Conservation (phyloP, 1,140 invertebrate species). For the Magallana ariakensis region DNA sequence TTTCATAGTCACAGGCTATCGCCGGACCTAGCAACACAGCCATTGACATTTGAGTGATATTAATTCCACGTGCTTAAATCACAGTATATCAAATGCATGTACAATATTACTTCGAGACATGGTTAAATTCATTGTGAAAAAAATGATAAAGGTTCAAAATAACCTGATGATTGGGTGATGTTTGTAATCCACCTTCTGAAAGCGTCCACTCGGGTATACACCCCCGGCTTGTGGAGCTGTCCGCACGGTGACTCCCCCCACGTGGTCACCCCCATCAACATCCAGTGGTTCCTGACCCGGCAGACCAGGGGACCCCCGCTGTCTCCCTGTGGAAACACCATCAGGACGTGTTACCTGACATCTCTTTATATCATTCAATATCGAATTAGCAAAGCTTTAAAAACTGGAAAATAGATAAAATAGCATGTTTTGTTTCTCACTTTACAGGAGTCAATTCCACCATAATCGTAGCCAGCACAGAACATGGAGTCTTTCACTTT, state of each 20-base stretch:
- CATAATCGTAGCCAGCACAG: conserved; percentile 81
- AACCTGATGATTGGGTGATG: conserved; percentile 51
- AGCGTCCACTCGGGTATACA: conserved; percentile 89
- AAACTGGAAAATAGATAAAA: too few relatives aligned
- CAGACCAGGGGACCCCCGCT: conserved; percentile 87
- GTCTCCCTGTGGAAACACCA: conserved; percentile 82
- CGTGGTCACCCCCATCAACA: conserved; percentile 85
- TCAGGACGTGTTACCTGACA: background rate
- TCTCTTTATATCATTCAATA: background rate
- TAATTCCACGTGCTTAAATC: background rate
- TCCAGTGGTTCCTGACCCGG: conserved; percentile 77
- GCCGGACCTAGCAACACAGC: too few relatives aligned
- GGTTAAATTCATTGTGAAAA: too few relatives aligned
- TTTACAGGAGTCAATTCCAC: conserved; percentile 77
- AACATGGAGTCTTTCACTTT: conserved; percentile 72
- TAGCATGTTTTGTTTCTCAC: conserved; percentile 50
- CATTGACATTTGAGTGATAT: background rate
- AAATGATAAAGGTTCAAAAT: too few relatives aligned
- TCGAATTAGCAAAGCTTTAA: too few relatives aligned
- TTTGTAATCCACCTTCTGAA: conserved; percentile 88
- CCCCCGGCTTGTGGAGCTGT: conserved; percentile 92
- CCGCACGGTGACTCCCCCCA: conserved; percentile 94
- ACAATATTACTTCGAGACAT: too few relatives aligned
- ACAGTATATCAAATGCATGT: too few relatives aligned
- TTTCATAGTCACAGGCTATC: conserved; percentile 60